A percentile compares a stretch with the other conserved stretches of the same genome.
These are phyloP conservation scores for Amphibalanus amphitrite DNA, from an alignment of 1,140 invertebrate genomes.

Conservation along the genomic window DNA sequence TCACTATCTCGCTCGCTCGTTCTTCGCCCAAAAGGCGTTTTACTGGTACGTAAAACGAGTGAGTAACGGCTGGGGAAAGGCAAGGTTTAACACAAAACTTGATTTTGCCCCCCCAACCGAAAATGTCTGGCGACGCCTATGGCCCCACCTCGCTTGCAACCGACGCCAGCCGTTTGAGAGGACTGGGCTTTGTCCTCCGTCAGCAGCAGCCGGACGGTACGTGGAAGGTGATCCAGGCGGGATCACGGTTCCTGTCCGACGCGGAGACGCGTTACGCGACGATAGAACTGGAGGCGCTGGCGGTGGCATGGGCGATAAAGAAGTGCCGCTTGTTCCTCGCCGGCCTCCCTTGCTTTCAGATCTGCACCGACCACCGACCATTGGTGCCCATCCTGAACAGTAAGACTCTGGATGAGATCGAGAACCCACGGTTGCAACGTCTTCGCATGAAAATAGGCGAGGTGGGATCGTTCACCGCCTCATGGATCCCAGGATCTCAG, in stretches of 20 bases:
- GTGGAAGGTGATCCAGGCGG: background rate
- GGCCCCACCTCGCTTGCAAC: background rate
- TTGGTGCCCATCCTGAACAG: conserved; percentile 19
- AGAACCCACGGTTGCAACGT: conserved; percentile 14
- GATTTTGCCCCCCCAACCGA: no score
- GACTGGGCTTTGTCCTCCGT: conserved; percentile 2
- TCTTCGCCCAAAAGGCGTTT: no score
- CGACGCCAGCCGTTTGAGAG: conserved; percentile 1
- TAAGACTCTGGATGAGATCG: conserved; percentile 19
- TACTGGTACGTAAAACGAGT: no score
- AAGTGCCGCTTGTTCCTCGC: conserved; percentile 18
- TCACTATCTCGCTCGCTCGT: no score
- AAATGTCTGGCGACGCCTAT: no score
- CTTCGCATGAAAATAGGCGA: conserved; percentile 9
- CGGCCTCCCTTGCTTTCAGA: conserved; percentile 14
- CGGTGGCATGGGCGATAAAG: conserved; percentile 17
- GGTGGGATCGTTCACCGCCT: conserved; percentile 3
- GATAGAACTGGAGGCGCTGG: no score
- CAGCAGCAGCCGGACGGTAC: background rate
- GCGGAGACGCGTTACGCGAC: no score
- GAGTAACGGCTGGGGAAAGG: no score
- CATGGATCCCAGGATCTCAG: conserved; percentile 4
- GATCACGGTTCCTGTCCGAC: no score
- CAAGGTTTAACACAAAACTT: no score
- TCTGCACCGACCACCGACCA: conserved; percentile 24